These are phyloP conservation scores for Ditylenchus dipsaci DNA, from an alignment of 1,140 invertebrate species.

Conservation along the genomic window DNA sequence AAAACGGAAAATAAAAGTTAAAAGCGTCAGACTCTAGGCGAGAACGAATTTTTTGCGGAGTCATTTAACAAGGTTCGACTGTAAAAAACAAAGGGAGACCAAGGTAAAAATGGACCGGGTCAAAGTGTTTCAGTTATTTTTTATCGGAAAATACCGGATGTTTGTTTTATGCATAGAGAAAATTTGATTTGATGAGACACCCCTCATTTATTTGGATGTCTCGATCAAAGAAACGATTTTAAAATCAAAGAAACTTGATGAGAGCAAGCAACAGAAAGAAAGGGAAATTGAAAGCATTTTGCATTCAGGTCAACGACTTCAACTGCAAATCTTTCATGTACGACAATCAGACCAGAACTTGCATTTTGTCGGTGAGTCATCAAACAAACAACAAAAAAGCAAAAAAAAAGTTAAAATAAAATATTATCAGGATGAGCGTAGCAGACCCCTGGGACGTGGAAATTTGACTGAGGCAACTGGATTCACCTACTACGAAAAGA, in stretches of 20 bases:
- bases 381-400: not conserved
- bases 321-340: conserved; percentile 59
- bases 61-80: too few relatives aligned
- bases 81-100: too few relatives aligned
- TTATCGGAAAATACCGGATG: not conserved
- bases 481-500: conserved; percentile 58
- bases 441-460: conserved; percentile 52
- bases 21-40: too few relatives aligned
- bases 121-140: not conserved
- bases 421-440: conserved; percentile 55
- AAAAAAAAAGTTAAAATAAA: not conserved
- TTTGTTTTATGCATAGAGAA: not conserved
- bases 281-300: not conserved
- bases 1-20: too few relatives aligned
- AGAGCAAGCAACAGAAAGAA: not conserved
- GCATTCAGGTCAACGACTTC: conserved; percentile 53
- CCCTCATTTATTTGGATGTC: too few relatives aligned
- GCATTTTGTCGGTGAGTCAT: conserved; percentile 39
- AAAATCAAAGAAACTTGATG: not conserved
- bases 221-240: too few relatives aligned
- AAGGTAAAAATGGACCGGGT: too few relatives aligned
- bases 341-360: conserved; percentile 48
- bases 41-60: too few relatives aligned
- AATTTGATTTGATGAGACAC: too few relatives aligned
- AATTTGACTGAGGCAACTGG: conserved; percentile 49